Conservation (phyloP, 2,797 vertebrate genomes). For the Momotus momota region DNA sequence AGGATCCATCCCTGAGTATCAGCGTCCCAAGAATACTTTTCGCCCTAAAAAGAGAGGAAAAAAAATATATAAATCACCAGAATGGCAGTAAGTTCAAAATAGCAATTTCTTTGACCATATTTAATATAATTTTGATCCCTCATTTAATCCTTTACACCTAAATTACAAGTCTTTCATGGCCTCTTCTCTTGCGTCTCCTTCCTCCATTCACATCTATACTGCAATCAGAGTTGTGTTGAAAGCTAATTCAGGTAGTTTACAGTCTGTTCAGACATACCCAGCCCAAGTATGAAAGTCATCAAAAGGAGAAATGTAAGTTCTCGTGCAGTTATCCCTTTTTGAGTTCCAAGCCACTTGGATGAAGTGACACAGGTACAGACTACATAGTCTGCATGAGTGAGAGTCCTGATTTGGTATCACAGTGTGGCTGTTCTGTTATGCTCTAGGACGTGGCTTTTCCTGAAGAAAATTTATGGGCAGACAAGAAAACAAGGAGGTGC, state of each 20-base stretch:
- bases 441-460: not conserved
- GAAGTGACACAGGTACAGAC: not conserved
- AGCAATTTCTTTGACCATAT: not conserved
- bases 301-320: not conserved
- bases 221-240: not conserved
- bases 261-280: not conserved
- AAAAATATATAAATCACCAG: not conserved
- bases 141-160: not conserved
- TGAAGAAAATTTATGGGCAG: not conserved
- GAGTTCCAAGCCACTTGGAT: not conserved
- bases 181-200: not conserved
- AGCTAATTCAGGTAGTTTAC: not conserved
- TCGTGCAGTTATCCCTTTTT: not conserved
- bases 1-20: conserved; percentile 98
- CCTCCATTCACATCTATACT: not conserved
- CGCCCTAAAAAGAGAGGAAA: conserved; percentile 79
- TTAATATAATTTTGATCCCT: not conserved
- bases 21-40: conserved; percentile 91
- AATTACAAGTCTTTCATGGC: not conserved
- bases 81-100: not conserved
- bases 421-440: not conserved
- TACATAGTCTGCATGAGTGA: accelerated
- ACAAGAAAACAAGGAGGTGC: not conserved
- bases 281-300: not conserved
- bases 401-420: not conserved